Percentiles rank a stretch among this genome's conserved stretches.
phyloP scores from a whole-genome alignment of 2,113 vertebrate genomes.

The Scolopax mira region DNA sequence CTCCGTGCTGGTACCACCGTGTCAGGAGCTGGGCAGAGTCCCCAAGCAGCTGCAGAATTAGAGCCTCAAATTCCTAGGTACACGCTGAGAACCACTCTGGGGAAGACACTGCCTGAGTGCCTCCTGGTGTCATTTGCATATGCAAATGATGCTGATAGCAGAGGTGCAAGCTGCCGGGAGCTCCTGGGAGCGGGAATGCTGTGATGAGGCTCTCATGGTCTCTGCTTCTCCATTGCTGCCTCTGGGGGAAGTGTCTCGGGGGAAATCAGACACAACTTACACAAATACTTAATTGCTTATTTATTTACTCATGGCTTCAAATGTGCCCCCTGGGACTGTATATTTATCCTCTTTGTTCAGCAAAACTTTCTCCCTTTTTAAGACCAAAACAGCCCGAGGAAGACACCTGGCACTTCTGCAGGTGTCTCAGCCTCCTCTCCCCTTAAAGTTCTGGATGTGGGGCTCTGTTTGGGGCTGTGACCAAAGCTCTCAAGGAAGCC shows the following conservation, averaged over 20 bases:
- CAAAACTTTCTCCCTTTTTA: not conserved
- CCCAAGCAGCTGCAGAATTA: constrained; percentile 69
- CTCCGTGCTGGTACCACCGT: constrained; percentile 70
- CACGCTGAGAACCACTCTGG: not conserved
- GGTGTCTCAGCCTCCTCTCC: not conserved
- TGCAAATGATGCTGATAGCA: not conserved
- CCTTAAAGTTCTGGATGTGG: not conserved
- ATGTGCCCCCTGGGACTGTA: not conserved
- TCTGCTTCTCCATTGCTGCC: not conserved
- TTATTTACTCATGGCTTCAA: not conserved
- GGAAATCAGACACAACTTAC: not conserved
- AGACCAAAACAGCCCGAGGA: not conserved
- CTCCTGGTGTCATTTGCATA: not conserved
- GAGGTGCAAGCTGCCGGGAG: not conserved
- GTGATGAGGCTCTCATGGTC: not conserved
- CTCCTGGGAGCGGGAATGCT: not conserved
- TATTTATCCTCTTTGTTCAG: not conserved
- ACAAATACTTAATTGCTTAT: not conserved
- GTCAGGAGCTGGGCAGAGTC: constrained; percentile 70
- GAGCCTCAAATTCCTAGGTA: constrained; percentile 64
- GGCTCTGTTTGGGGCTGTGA: not conserved
- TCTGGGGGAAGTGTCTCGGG: not conserved
- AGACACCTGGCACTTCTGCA: not conserved
- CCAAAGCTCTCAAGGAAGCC: not conserved
- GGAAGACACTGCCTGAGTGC: not conserved